Percentiles rank a stretch among this genome's conserved stretches.
These are phyloP conservation scores for Anas platyrhynchos DNA, from an alignment of 2,113 vertebrate species.

Conservation along the genomic window DNA sequence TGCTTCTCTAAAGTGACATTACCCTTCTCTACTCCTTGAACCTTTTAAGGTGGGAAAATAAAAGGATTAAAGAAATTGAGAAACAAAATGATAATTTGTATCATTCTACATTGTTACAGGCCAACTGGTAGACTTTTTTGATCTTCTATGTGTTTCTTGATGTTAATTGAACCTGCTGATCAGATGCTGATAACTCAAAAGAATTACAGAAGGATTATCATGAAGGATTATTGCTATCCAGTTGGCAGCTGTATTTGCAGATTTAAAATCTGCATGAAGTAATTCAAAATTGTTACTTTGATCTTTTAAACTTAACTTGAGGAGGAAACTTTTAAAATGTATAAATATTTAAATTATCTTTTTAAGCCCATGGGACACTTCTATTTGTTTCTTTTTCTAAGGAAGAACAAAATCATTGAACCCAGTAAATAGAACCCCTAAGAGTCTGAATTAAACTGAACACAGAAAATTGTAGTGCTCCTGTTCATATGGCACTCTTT, in stretches of 20 bases:
- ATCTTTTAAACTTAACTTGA: neutral
- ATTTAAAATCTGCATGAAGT: constrained; percentile 19
- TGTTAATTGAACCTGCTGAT: constrained; percentile 28
- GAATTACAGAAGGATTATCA: neutral
- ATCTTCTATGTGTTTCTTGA: neutral
- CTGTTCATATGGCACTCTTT: neutral
- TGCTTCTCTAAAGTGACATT: neutral
- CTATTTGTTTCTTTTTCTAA: neutral
- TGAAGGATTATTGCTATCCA: neutral
- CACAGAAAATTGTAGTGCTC: neutral
- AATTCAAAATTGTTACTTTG: neutral
- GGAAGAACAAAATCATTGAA: neutral
- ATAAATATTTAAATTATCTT: neutral
- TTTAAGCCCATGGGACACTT: neutral
- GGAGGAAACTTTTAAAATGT: neutral
- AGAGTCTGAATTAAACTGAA: neutral
- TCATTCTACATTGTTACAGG: neutral
- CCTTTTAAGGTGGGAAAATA: neutral
- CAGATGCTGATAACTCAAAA: neutral
- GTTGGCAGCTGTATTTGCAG: constrained; percentile 11
- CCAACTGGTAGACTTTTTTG: neutral
- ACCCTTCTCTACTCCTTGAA: neutral
- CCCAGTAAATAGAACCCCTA: neutral
- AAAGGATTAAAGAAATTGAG: neutral
- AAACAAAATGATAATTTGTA: neutral